A percentile compares a stretch with the other conserved stretches of the same genome.
phyloP scores from a whole-genome alignment of 2,888 invertebrate genomes.

The Mesoligia furuncula region DNA sequence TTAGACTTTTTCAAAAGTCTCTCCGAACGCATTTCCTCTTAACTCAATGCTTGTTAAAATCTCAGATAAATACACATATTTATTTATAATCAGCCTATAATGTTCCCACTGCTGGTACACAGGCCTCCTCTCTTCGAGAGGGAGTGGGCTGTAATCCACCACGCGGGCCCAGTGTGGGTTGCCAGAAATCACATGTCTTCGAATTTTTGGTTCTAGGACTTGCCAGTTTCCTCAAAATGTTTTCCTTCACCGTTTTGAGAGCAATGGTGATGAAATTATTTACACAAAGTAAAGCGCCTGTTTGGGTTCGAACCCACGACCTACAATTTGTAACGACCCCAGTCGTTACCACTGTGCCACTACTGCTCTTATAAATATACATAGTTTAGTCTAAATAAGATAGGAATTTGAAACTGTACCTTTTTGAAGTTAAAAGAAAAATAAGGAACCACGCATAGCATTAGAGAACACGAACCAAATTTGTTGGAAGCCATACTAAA shows the following conservation, averaged over 20 bases:
- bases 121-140: background rate
- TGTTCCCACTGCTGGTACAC: background rate
- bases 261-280: background rate
- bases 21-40: no score
- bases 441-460: background rate
- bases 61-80: no score
- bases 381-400: no score
- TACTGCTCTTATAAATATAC: background rate
- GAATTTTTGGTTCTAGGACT: background rate
- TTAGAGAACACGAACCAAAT: slow-evolving; percentile 18
- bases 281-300: no score
- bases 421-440: background rate
- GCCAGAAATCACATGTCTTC: background rate
- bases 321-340: no score
- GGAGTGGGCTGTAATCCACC: background rate
- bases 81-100: background rate
- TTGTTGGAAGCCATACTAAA: slow-evolving; percentile 17
- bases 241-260: background rate
- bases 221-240: background rate
- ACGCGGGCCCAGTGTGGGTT: background rate
- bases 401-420: background rate
- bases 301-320: no score
- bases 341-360: no score
- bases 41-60: background rate
- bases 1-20: no score